Percentiles rank a stretch among this genome's conserved stretches.
Evolutionary conservation across 2,888 invertebrate genomes (phyloP).

Genomic region (Cenopis cana): DNA sequence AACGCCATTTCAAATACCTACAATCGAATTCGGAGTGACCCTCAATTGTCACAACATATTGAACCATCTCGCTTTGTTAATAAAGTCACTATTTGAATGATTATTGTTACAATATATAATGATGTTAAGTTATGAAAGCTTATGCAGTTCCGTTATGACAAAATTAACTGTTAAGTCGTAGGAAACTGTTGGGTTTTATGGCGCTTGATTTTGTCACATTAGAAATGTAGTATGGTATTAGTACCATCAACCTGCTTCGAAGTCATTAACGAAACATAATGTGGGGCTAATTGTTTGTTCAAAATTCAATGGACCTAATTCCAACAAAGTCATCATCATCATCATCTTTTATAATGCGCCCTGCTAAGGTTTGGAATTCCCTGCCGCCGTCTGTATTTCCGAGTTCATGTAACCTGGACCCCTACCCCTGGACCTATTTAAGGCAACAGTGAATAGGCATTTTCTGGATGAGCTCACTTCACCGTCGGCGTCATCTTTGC

Average conservation of each 20-base stretch:
- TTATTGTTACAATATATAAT: neutral
- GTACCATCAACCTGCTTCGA: neutral
- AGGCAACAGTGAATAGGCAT: no score
- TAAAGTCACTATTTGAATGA: neutral
- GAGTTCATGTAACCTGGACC: no score
- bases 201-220: conserved; percentile 15
- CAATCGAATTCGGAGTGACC: neutral
- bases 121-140: conserved; percentile 8
- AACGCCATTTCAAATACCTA: neutral
- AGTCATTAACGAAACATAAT: no score
- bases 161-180: conserved; percentile 6
- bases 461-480: no score
- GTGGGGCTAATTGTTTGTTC: no score
- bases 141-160: conserved; percentile 17
- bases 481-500: no score
- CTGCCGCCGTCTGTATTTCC: no score
- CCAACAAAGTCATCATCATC: no score
- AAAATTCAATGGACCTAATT: no score
- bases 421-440: no score
- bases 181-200: conserved; percentile 18
- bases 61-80: neutral
- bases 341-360: no score
- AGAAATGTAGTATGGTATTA: neutral
- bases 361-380: no score
- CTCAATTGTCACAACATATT: neutral